A percentile compares a stretch with the other conserved stretches of the same genome.
Conservation (phyloP, 2,113 vertebrate species). For the Phainopepla nitens region DNA sequence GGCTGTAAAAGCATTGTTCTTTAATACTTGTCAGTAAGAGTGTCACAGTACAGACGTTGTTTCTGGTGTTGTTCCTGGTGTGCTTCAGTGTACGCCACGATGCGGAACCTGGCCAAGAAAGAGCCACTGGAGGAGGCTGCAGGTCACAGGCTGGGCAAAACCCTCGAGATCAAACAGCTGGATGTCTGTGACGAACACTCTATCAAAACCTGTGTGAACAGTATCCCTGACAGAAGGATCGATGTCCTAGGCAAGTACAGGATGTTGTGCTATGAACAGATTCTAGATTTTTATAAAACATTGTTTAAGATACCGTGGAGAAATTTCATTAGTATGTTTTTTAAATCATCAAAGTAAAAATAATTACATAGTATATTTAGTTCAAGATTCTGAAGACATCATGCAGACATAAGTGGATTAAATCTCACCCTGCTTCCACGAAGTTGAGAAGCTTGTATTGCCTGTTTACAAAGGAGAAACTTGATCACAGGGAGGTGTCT, state of each 20-base stretch:
- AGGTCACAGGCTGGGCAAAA: conserved; percentile 75
- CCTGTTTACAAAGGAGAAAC: not conserved
- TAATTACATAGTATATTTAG: not conserved
- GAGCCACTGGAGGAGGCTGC: conserved; percentile 72
- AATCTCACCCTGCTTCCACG: not conserved
- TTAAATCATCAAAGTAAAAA: not conserved
- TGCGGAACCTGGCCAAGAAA: conserved; percentile 78
- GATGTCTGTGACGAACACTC: conserved; percentile 82
- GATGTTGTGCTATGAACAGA: not conserved
- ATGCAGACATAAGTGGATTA: not conserved
- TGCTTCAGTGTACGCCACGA: conserved; percentile 81
- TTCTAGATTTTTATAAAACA: not conserved
- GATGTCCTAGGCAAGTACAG: conserved; percentile 80
- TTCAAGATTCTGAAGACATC: not conserved
- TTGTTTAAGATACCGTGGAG: not conserved
- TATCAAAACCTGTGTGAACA: conserved; percentile 79
- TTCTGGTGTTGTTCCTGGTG: not conserved
- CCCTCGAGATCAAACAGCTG: conserved; percentile 81
- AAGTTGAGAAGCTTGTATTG: not conserved
- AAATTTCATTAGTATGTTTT: not conserved
- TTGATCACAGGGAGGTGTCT: not conserved
- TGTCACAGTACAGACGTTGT: not conserved
- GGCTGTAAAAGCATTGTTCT: not conserved
- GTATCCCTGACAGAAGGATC: conserved; percentile 77
- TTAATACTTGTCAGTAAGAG: not conserved